Conservation (phyloP, 2,797 vertebrate species). For the Acanthornis magna region DNA sequence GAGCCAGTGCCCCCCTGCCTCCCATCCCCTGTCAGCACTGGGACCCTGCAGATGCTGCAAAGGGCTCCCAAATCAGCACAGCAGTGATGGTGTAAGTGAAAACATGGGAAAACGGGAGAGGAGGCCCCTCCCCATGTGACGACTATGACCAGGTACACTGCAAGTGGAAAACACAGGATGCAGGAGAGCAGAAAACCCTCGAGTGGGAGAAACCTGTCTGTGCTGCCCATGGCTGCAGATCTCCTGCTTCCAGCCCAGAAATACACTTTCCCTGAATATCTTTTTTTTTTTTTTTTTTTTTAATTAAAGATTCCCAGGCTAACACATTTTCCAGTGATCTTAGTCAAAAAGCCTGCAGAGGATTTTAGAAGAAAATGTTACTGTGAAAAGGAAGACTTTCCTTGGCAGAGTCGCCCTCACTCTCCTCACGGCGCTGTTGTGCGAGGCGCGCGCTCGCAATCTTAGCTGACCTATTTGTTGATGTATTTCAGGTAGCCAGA, state of each 20-base stretch:
- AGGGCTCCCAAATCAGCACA: neutral
- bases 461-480: conserved; percentile 57
- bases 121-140: accelerated
- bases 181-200: neutral
- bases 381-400: neutral
- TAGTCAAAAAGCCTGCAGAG: conserved; percentile 1
- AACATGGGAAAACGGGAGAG: accelerated
- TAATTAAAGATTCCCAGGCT: neutral
- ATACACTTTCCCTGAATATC: neutral
- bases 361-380: conserved; percentile 39
- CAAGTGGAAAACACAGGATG: neutral
- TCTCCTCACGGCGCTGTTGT: neutral
- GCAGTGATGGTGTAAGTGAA: neutral
- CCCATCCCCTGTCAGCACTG: neutral
- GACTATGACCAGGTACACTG: neutral
- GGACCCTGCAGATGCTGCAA: neutral
- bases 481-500: conserved; percentile 60
- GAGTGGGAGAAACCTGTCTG: neutral
- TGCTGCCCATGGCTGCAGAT: accelerated
- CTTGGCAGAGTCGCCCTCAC: neutral
- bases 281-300: neutral
- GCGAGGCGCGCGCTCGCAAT: neutral
- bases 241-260: neutral
- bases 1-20: accelerated
- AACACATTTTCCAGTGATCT: conserved; percentile 6